Percentiles rank a stretch among this genome's conserved stretches.
These are phyloP conservation scores for Cyclina sinensis DNA, from an alignment of 1,140 invertebrate species.

Conservation along the genomic window DNA sequence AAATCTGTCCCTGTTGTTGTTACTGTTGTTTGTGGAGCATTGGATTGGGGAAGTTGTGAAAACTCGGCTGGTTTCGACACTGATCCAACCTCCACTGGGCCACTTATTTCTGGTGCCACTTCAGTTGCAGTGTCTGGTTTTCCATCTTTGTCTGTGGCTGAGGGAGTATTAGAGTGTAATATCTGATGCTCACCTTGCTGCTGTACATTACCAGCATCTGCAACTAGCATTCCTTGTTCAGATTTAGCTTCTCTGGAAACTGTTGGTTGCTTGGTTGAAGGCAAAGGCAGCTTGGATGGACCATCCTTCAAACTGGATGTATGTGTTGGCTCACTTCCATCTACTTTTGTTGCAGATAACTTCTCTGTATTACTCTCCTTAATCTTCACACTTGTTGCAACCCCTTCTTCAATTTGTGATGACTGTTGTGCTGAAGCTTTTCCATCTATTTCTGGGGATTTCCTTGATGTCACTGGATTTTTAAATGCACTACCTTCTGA, in stretches of 20 bases:
- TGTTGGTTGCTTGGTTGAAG: background rate
- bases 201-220: background rate
- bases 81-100: background rate
- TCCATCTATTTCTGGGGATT: background rate
- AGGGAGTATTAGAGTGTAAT: background rate
- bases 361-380: background rate
- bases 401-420: background rate
- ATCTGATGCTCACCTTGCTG: background rate
- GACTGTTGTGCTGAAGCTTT: background rate
- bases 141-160: background rate
- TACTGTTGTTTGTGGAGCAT: background rate
- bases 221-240: background rate
- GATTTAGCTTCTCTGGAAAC: background rate
- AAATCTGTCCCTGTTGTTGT: background rate
- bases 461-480: slow-evolving; percentile 5
- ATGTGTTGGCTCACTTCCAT: background rate
- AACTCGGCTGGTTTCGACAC: too few relatives aligned
- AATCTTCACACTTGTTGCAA: background rate
- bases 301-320: background rate
- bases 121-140: background rate
- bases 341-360: background rate
- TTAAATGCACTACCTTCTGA: slow-evolving; percentile 45
- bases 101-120: background rate
- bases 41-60: too few relatives aligned
- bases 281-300: background rate